A percentile compares a stretch with the other conserved stretches of the same genome.
Conservation (phyloP, 2,888 invertebrate genomes). For the Cantharis rufa region DNA sequence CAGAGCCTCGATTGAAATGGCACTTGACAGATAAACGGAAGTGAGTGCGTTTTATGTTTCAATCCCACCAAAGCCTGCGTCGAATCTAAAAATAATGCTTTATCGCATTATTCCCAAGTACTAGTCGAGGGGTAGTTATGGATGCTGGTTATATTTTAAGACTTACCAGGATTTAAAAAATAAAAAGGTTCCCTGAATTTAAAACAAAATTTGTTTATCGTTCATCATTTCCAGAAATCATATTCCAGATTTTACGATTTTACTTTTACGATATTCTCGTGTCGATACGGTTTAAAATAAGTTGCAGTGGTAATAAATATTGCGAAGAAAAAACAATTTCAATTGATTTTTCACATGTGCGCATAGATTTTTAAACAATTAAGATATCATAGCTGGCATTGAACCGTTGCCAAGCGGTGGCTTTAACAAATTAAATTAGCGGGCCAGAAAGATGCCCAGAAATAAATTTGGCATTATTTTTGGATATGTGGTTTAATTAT, state of each 20-base stretch:
- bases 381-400: slow-evolving; percentile 5
- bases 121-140: background rate
- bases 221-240: background rate
- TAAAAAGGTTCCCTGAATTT: background rate
- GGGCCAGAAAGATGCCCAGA: slow-evolving; percentile 3
- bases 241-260: background rate
- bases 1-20: background rate
- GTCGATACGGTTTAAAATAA: background rate
- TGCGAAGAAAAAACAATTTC: background rate
- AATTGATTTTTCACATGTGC: background rate
- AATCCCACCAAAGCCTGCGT: background rate
- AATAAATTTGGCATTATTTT: slow-evolving; percentile 5
- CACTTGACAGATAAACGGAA: background rate
- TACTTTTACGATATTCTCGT: background rate
- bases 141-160: background rate
- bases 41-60: background rate
- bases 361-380: slow-evolving; percentile 2
- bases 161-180: background rate
- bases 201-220: background rate
- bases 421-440: slow-evolving; percentile 3
- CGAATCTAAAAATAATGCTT: background rate
- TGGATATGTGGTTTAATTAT: background rate
- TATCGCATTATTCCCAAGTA: background rate
- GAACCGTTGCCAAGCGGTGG: background rate
- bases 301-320: background rate